Evolutionary conservation across 2,797 vertebrate genomes (phyloP).

Genomic region (Myiotriccus ornatus): DNA sequence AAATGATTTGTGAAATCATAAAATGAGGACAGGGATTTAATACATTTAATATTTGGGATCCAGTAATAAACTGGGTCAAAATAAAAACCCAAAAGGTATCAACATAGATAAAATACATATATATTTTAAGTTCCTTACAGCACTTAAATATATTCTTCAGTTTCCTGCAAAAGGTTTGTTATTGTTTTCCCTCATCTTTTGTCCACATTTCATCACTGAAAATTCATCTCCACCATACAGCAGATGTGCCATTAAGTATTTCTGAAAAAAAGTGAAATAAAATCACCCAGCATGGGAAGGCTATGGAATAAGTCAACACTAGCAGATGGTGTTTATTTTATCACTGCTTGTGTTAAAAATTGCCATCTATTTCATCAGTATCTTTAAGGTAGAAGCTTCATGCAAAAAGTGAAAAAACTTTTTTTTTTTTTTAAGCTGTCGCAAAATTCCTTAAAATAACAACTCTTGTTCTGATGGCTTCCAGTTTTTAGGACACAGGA

Average conservation of each 20-base stretch:
- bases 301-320: conserved; percentile 73
- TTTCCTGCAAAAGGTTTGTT: conserved; percentile 7
- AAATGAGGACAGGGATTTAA: not conserved
- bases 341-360: conserved; percentile 84
- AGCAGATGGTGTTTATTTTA: conserved; percentile 95
- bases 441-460: conserved; percentile 71
- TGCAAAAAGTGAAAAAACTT: conserved; percentile 70
- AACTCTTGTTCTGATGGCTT: conserved; percentile 78
- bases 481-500: conserved; percentile 79
- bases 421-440: conserved; percentile 76
- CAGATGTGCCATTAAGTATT: conserved; percentile 83
- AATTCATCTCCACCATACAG: conserved; percentile 67
- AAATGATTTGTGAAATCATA: not conserved
- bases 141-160: not conserved
- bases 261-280: conserved; percentile 81
- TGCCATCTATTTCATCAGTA: conserved; percentile 77
- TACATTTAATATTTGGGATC: not conserved
- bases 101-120: not conserved
- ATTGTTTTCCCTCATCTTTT: conserved; percentile 53
- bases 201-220: conserved; percentile 66
- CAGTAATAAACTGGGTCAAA: not conserved
- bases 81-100: not conserved
- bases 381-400: conserved; percentile 77
- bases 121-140: not conserved
- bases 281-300: conserved; percentile 78